Conservation (phyloP, 2,113 vertebrate species). For the Okapia johnstoni region DNA sequence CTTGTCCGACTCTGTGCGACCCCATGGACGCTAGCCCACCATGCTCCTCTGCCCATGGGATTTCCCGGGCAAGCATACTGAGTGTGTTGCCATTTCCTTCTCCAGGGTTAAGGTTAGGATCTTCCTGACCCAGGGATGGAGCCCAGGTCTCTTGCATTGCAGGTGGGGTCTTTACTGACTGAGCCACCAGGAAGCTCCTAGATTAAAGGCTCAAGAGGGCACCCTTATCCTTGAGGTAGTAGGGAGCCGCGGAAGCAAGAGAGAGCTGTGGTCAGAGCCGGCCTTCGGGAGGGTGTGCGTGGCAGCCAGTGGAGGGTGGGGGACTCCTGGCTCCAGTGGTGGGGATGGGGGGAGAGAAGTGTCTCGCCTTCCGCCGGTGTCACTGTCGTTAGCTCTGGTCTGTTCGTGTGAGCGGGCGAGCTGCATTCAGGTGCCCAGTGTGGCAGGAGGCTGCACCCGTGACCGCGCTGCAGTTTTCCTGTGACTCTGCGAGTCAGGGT, state of each 20-base stretch:
- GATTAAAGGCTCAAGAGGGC: not conserved
- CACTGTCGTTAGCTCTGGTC: accelerated
- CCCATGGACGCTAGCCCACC: not conserved
- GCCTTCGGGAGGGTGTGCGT: not conserved
- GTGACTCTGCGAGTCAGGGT: not conserved
- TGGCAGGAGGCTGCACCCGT: not conserved
- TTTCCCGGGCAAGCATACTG: not conserved
- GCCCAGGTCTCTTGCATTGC: not conserved
- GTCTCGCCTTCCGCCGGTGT: accelerated
- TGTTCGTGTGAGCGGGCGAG: accelerated
- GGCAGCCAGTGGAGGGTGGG: not conserved
- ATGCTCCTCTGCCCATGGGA: not conserved
- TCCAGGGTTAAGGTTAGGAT: too few species aligned
- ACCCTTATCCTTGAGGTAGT: too few species aligned
- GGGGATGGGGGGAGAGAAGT: accelerated
- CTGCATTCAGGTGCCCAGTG: accelerated
- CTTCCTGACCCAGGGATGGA: not conserved
- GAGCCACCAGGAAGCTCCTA: not conserved
- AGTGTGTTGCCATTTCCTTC: not conserved
- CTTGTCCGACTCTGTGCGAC: not conserved
- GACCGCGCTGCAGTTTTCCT: not conserved
- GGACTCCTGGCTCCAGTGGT: not conserved
- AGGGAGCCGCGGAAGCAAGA: not conserved
- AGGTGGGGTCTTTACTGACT: not conserved
- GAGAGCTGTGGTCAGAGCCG: not conserved